phyloP scores from a whole-genome alignment of 2,797 vertebrate species.

The Pelobates cultripes region DNA sequence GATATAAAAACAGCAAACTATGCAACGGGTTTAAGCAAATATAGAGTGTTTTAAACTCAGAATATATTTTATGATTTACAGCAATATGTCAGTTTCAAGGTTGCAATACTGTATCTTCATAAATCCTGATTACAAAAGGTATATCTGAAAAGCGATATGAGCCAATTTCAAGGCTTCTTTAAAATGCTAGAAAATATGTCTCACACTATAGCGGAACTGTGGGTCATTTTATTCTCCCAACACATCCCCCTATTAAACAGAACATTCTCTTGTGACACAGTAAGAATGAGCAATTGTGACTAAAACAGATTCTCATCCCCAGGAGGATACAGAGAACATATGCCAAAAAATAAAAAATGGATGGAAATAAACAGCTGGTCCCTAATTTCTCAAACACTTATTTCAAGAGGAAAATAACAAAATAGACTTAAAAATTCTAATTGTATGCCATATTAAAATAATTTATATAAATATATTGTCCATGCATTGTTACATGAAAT shows the following conservation, averaged over 20 bases:
- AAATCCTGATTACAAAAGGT: neutral
- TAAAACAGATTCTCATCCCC: slow-evolving; percentile 22
- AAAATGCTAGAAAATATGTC: slow-evolving; percentile 18
- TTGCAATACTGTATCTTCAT: neutral
- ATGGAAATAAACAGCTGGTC: slow-evolving; percentile 25
- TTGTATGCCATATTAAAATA: no score
- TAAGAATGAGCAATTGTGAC: slow-evolving; percentile 22
- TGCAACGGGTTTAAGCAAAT: no score
- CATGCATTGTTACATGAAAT: no score
- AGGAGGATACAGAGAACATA: slow-evolving; percentile 23
- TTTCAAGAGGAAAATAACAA: neutral
- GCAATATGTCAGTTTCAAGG: neutral
- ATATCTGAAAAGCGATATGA: no score
- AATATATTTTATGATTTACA: neutral
- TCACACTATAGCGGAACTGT: slow-evolving; percentile 1
- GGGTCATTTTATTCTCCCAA: slow-evolving; percentile 15
- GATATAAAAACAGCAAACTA: no score
- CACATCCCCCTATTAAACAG: slow-evolving; percentile 22
- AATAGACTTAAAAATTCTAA: no score
- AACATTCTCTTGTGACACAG: slow-evolving; percentile 14
- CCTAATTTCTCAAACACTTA: neutral
- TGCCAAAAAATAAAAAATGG: slow-evolving; percentile 8
- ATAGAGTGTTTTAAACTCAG: neutral
- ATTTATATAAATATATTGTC: no score
- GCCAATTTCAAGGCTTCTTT: neutral